Percentiles rank a stretch among this genome's conserved stretches.
Evolutionary conservation across 2,113 vertebrate genomes (phyloP).

Genomic region (Choloepus hoffmanni): DNA sequence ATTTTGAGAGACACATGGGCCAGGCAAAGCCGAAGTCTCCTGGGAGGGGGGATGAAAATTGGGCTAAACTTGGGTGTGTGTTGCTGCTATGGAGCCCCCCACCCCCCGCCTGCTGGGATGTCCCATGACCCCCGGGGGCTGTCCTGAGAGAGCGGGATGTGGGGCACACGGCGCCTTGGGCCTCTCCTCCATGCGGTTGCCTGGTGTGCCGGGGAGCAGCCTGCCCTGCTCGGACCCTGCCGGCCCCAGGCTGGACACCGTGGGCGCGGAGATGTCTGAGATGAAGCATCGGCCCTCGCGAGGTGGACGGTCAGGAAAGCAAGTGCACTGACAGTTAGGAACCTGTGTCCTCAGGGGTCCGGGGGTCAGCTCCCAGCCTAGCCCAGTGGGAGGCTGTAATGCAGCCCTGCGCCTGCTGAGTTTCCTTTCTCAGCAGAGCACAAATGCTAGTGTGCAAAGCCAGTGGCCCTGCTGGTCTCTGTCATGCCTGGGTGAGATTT

Average conservation of each 20-base stretch:
- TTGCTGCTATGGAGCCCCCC: background rate
- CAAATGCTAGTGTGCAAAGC: background rate
- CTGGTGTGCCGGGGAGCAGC: background rate
- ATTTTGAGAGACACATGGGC: background rate
- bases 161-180: background rate
- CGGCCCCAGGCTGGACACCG: background rate
- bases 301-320: background rate
- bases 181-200: background rate
- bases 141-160: fast-evolving
- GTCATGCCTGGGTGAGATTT: no score
- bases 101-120: background rate
- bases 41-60: background rate
- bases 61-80: background rate
- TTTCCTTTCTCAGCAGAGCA: background rate
- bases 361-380: background rate
- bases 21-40: background rate
- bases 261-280: no score
- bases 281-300: background rate
- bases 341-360: background rate
- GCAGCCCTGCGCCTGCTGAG: no score
- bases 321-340: fast-evolving
- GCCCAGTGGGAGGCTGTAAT: background rate
- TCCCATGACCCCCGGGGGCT: background rate
- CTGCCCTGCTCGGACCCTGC: background rate
- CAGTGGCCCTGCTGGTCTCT: background rate